Evolutionary conservation across 2,888 invertebrate genomes (phyloP).

Genomic region (Lissonota sp.): DNA sequence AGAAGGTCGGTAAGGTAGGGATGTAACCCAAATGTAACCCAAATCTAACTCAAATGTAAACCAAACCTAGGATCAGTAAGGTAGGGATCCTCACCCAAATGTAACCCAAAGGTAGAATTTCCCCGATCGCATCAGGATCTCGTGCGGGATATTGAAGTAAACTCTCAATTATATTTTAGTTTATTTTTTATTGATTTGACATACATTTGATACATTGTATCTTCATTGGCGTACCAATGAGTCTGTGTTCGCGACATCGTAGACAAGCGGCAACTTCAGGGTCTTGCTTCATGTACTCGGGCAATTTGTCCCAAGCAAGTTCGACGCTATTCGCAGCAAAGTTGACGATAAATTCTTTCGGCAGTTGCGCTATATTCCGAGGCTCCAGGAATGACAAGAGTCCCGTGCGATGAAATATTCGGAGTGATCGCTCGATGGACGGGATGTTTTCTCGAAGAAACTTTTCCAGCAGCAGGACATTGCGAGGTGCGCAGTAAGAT

Average conservation of each 20-base stretch:
- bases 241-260: background rate
- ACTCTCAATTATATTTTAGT: no score
- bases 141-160: no score
- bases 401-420: background rate
- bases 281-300: background rate
- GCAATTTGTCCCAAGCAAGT: constrained; percentile 17
- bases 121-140: no score
- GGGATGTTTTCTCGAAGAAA: no score
- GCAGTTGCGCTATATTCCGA: constrained; percentile 10
- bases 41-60: no score
- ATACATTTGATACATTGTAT: constrained; percentile 74
- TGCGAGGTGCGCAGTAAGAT: constrained; percentile 14
- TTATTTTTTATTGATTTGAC: no score
- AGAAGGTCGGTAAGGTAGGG: no score
- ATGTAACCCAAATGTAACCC: no score
- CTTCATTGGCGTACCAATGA: background rate
- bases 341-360: constrained; percentile 20
- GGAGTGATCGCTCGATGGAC: background rate
- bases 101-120: no score
- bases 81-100: no score
- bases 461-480: background rate
- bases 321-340: background rate
- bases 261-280: constrained; percentile 20
- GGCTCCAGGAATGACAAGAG: background rate
- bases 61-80: no score